A percentile compares a stretch with the other conserved stretches of the same genome.
phyloP scores from a whole-genome alignment of 2,113 vertebrate species.

The Pachycephala philippinensis region DNA sequence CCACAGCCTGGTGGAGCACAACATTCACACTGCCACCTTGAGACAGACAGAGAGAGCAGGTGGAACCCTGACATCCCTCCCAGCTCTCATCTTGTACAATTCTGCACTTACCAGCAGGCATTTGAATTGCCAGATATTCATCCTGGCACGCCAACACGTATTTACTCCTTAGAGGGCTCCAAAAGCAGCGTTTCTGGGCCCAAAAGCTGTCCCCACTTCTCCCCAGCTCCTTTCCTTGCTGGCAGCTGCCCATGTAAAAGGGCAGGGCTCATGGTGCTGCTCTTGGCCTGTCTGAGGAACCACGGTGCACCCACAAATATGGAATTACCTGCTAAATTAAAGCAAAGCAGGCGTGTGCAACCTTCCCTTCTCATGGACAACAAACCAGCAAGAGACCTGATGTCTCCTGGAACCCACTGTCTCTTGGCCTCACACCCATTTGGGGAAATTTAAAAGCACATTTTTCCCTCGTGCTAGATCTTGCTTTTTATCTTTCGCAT shows the following conservation, averaged over 20 bases:
- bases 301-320: rapidly evolving
- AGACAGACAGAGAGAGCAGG: background rate
- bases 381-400: background rate
- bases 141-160: background rate
- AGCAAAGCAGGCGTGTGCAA: background rate
- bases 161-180: background rate
- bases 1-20: rapidly evolving
- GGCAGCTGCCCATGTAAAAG: background rate
- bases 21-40: background rate
- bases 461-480: rapidly evolving
- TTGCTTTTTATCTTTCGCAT: background rate
- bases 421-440: background rate
- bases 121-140: background rate
- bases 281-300: background rate
- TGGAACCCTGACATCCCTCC: background rate
- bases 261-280: background rate
- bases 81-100: background rate
- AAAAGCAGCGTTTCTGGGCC: background rate
- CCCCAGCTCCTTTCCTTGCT: background rate
- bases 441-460: background rate
- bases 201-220: background rate
- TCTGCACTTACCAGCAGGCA: background rate
- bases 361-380: background rate
- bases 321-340: background rate
- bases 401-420: background rate